A percentile compares a stretch with the other conserved stretches of the same genome.
These are phyloP conservation scores for Stenopsyche tienmushanensis DNA, from an alignment of 1,140 invertebrate species.

Conservation along the genomic window DNA sequence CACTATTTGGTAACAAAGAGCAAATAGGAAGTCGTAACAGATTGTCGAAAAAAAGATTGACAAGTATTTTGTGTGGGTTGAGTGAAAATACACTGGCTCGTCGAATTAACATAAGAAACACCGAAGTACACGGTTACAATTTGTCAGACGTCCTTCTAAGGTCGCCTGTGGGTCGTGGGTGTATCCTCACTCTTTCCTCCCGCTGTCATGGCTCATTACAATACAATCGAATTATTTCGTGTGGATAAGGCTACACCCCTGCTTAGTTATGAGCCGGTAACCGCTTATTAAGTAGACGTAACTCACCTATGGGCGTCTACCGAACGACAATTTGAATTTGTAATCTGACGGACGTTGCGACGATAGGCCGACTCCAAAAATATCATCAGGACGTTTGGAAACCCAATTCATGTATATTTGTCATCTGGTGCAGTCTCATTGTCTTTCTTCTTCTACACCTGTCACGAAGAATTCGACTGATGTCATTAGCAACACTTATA, in stretches of 20 bases:
- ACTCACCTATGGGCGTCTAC: conserved; percentile 21
- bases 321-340: not conserved
- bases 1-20: too few relatives aligned
- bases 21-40: too few relatives aligned
- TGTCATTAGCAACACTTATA: not conserved
- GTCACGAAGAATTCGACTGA: too few relatives aligned
- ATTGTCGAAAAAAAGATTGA: not conserved
- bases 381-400: too few relatives aligned
- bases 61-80: not conserved
- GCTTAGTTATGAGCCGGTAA: conserved; percentile 8
- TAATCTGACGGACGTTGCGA: not conserved
- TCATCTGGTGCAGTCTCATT: not conserved
- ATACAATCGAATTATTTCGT: conserved; percentile 32
- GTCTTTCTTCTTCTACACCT: not conserved
- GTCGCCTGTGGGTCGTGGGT: conserved; percentile 33
- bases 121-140: conserved; percentile 2
- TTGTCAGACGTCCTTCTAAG: conserved; percentile 41
- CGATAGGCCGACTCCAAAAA: not conserved
- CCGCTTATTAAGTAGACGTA: conserved; percentile 30
- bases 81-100: not conserved
- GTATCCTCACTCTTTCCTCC: conserved; percentile 7
- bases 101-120: conserved; percentile 15
- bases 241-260: conserved; percentile 26
- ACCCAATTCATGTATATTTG: not conserved
- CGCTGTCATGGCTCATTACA: conserved; percentile 31